A percentile compares a stretch with the other conserved stretches of the same genome.
Conservation (phyloP, 2,113 vertebrate species). For the Zosterops pallidus region DNA sequence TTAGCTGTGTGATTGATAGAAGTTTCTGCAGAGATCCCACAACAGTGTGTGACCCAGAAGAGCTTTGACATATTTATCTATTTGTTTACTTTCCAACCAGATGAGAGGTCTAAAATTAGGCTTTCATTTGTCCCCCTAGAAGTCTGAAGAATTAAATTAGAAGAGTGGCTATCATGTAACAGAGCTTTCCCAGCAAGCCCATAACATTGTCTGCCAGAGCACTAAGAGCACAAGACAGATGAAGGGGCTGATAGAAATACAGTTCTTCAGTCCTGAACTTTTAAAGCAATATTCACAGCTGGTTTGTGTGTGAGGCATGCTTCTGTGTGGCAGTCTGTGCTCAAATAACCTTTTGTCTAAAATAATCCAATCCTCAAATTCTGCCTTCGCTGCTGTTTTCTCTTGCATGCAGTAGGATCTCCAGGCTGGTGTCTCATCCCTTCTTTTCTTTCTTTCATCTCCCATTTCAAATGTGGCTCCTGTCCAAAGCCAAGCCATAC, state of each 20-base stretch:
- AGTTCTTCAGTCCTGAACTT: neutral
- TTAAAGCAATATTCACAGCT: neutral
- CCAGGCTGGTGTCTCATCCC: neutral
- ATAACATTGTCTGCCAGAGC: neutral
- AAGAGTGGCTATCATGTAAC: neutral
- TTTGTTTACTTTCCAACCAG: conserved; percentile 44
- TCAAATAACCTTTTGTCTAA: neutral
- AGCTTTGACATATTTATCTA: conserved; percentile 11
- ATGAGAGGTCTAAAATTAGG: conserved; percentile 44
- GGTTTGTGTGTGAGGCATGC: neutral
- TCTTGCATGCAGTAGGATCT: rapidly evolving
- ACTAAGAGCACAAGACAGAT: neutral
- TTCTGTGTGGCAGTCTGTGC: neutral
- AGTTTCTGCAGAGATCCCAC: neutral
- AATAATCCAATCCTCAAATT: neutral
- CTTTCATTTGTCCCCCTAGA: conserved; percentile 41
- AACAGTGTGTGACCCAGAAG: neutral
- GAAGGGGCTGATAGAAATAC: neutral
- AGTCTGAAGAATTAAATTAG: conserved; percentile 53
- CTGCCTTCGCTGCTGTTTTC: neutral
- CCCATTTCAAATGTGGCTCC: neutral
- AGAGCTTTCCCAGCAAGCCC: conserved; percentile 50
- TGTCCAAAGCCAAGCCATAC: neutral
- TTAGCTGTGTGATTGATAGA: neutral
- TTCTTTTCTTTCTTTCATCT: neutral